Conservation (phyloP, 2,888 invertebrate genomes). For the Drosophila mettleri region DNA sequence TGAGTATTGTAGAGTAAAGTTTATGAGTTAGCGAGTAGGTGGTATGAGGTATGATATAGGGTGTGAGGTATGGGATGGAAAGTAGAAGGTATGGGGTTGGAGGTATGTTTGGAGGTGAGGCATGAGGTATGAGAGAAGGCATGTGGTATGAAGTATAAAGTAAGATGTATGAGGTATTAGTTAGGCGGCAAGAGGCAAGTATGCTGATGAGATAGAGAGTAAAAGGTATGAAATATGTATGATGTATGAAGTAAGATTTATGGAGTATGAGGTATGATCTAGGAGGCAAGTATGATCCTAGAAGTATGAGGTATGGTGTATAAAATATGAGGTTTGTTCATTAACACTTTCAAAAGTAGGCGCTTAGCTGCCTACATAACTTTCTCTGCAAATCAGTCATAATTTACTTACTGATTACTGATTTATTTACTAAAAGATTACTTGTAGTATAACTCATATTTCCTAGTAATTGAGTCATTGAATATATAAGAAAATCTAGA, state of each 20-base stretch:
- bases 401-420: not conserved
- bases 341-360: not conserved
- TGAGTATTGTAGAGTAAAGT: not conserved
- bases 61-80: not conserved
- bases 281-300: not conserved
- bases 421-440: not conserved
- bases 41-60: not conserved
- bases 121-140: not conserved
- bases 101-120: not conserved
- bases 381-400: conserved; percentile 1
- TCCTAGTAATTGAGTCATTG: not conserved
- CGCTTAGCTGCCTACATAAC: not conserved
- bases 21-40: not conserved
- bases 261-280: not conserved
- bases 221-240: not conserved
- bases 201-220: not conserved
- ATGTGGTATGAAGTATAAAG: not conserved
- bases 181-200: not conserved
- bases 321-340: not conserved
- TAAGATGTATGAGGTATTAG: not conserved
- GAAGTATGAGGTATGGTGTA: not conserved
- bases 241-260: not conserved
- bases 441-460: not conserved
- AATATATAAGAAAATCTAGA: not conserved
- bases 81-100: not conserved